phyloP scores from a whole-genome alignment of 1,140 invertebrate genomes.

The Hylaeus volcanicus region DNA sequence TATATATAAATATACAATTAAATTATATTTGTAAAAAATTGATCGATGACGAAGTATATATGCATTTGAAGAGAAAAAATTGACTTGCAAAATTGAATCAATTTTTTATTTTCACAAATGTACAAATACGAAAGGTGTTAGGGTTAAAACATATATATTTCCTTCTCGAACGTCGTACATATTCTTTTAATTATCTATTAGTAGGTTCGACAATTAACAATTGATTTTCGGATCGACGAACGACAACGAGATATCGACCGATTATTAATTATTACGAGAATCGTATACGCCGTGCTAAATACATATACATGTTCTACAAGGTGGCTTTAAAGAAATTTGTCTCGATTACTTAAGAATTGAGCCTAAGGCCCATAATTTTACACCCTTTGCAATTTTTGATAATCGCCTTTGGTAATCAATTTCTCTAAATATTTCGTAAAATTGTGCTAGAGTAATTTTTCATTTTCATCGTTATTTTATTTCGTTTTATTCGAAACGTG shows the following conservation, averaged over 20 bases:
- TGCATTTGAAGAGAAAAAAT: too few species aligned
- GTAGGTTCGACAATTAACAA: conserved; percentile 39
- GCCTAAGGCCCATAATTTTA: conserved; percentile 1
- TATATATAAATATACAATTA: too few species aligned
- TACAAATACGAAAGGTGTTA: too few species aligned
- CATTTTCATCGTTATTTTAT: not conserved
- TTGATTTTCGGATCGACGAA: conserved; percentile 44
- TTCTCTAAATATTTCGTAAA: not conserved
- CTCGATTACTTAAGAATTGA: conserved; percentile 20
- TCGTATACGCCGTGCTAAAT: not conserved
- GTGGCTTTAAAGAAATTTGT: not conserved
- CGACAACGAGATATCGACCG: not conserved
- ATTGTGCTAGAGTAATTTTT: not conserved
- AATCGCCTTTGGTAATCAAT: not conserved
- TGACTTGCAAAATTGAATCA: too few species aligned
- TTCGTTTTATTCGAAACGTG: not conserved
- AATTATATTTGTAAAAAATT: too few species aligned
- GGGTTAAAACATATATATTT: too few species aligned
- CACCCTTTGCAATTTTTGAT: not conserved
- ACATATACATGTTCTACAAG: not conserved
- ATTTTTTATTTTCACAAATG: too few species aligned
- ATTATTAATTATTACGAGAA: not conserved
- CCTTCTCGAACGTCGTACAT: too few species aligned
- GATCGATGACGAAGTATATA: too few species aligned
- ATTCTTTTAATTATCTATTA: too few species aligned